Conservation (phyloP, 2,888 invertebrate species). For the Dynastes tityus region DNA sequence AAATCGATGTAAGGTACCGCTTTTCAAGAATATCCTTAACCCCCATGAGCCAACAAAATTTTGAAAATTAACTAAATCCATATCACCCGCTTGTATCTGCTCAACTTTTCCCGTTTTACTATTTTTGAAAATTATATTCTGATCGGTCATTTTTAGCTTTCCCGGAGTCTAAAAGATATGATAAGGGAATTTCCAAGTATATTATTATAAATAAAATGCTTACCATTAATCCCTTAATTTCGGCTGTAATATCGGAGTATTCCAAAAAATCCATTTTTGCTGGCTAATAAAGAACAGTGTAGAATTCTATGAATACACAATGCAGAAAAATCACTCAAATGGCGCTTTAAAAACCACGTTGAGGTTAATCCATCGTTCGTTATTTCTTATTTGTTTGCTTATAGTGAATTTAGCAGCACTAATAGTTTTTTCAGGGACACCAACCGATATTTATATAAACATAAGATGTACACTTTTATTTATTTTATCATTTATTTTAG, state of each 20-base stretch:
- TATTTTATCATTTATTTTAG: no score
- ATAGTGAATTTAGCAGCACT: not conserved
- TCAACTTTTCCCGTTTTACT: conserved; percentile 97
- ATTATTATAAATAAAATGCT: conserved; percentile 61
- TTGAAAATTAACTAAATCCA: conserved; percentile 94
- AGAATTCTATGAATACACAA: not conserved
- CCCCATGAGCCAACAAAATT: conserved; percentile 94
- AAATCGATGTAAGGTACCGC: conserved; percentile 91
- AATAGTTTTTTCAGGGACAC: not conserved
- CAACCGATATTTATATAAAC: not conserved
- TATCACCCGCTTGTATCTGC: conserved; percentile 86
- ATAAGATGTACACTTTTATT: no score
- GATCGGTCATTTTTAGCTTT: conserved; percentile 92
- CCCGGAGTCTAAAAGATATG: conserved; percentile 84
- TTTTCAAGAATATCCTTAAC: conserved; percentile 89
- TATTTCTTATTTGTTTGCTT: no score
- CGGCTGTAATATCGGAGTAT: conserved; percentile 87
- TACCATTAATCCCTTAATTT: conserved; percentile 92
- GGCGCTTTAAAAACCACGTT: conserved; percentile 24
- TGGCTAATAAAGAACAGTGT: not conserved
- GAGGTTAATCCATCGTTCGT: not conserved
- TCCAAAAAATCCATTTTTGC: conserved; percentile 86
- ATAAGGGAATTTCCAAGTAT: conserved; percentile 18
- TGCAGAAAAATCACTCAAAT: conserved; percentile 5
- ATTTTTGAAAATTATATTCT: conserved; percentile 93